Evolutionary conservation across 2,113 vertebrate genomes (phyloP).

Genomic region (Lipotes vexillifer): DNA sequence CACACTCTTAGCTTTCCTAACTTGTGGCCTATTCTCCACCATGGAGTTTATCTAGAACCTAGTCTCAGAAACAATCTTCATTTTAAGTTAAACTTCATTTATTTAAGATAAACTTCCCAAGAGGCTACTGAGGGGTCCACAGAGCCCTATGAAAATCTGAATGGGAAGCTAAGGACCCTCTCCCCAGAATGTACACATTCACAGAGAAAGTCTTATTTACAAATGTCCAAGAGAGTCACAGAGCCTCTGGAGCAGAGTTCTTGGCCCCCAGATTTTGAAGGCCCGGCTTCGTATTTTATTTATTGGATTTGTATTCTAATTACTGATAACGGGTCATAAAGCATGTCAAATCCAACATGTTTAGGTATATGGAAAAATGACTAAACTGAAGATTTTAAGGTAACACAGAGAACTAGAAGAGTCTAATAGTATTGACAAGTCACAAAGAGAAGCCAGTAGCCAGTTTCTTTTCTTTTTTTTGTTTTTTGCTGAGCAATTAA

Average conservation of each 20-base stretch:
- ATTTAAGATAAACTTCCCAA: conserved; percentile 11
- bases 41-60: background rate
- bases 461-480: background rate
- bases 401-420: background rate
- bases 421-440: background rate
- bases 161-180: background rate
- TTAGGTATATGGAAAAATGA: background rate
- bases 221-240: background rate
- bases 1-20: background rate
- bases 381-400: background rate
- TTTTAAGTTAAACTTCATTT: conserved; percentile 17
- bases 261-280: background rate
- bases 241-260: background rate
- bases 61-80: background rate
- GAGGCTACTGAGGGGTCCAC: background rate
- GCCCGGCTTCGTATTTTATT: background rate
- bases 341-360: background rate
- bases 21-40: background rate
- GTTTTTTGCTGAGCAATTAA: background rate
- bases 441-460: background rate
- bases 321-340: background rate
- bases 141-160: background rate
- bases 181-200: background rate
- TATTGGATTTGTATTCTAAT: background rate
- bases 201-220: background rate